These are phyloP conservation scores for Papilio dardanus DNA, from an alignment of 1,140 invertebrate genomes.

Conservation along the genomic window DNA sequence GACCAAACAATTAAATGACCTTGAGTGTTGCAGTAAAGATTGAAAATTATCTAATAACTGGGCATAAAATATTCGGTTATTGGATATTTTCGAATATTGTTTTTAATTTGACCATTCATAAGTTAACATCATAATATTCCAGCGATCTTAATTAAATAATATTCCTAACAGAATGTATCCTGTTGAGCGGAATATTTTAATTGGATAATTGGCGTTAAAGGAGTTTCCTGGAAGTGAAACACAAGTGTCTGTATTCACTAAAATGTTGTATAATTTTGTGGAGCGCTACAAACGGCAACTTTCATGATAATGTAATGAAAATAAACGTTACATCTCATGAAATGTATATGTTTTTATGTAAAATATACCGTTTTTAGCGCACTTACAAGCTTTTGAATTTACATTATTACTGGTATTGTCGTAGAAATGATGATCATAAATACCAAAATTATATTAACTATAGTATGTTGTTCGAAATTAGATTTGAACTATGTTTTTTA, in stretches of 20 bases:
- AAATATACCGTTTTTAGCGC: neutral
- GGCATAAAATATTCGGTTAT: too few relatives aligned
- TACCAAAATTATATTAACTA: neutral
- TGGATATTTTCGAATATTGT: neutral
- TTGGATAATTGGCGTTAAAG: slow-evolving; percentile 3
- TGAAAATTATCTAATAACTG: too few relatives aligned
- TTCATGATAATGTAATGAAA: slow-evolving; percentile 23
- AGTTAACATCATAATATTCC: neutral
- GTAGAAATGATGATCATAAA: neutral
- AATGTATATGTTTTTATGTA: slow-evolving; percentile 6
- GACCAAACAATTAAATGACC: too few relatives aligned
- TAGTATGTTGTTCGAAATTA: neutral
- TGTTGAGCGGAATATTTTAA: slow-evolving; percentile 15
- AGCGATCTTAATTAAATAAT: neutral
- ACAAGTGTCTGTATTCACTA: slow-evolving; percentile 4
- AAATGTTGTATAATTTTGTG: slow-evolving; percentile 3
- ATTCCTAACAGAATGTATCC: neutral
- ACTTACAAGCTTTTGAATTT: neutral
- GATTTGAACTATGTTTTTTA: neutral
- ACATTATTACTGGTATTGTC: neutral
- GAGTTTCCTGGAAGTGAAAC: slow-evolving; percentile 22
- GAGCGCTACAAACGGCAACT: neutral
- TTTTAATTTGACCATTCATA: neutral
- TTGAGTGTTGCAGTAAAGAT: too few relatives aligned
- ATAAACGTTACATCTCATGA: neutral